Percentiles rank a stretch among this genome's conserved stretches.
Conservation (phyloP, 2,888 invertebrate genomes). For the Phanerotoma sp. region DNA sequence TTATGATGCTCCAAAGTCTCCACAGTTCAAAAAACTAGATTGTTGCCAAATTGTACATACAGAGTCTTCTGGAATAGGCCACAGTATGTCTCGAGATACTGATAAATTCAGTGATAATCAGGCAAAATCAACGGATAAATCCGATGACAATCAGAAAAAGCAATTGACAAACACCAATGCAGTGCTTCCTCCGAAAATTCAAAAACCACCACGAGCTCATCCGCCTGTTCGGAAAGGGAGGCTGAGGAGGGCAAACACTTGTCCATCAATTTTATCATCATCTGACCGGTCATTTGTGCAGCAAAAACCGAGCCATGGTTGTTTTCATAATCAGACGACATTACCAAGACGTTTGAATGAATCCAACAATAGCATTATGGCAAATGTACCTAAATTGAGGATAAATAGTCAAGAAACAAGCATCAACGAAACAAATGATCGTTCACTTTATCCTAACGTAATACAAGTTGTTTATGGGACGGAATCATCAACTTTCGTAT, state of each 20-base stretch:
- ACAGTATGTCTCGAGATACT: too few relatives aligned
- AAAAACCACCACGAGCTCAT: constrained; percentile 11
- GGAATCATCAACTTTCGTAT: not conserved
- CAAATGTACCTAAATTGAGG: not conserved
- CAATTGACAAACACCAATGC: not conserved
- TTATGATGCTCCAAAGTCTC: too few relatives aligned
- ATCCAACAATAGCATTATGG: not conserved
- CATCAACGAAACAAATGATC: not conserved
- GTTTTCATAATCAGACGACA: not conserved
- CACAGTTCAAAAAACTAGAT: too few relatives aligned
- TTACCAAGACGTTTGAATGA: not conserved
- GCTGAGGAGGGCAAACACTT: not conserved
- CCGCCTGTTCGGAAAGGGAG: not conserved
- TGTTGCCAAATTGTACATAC: too few relatives aligned
- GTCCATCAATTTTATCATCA: not conserved
- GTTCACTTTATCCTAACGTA: constrained; percentile 1
- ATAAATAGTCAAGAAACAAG: not conserved
- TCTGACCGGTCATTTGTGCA: not conserved
- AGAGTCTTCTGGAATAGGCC: too few relatives aligned
- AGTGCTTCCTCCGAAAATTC: not conserved
- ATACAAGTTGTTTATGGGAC: not conserved
- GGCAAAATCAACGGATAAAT: too few relatives aligned
- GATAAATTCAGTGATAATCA: too few relatives aligned
- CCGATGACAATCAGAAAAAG: too few relatives aligned
- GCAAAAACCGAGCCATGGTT: not conserved